Evolutionary conservation across 2,888 invertebrate genomes (phyloP).

Genomic region (Euzetes globulus): DNA sequence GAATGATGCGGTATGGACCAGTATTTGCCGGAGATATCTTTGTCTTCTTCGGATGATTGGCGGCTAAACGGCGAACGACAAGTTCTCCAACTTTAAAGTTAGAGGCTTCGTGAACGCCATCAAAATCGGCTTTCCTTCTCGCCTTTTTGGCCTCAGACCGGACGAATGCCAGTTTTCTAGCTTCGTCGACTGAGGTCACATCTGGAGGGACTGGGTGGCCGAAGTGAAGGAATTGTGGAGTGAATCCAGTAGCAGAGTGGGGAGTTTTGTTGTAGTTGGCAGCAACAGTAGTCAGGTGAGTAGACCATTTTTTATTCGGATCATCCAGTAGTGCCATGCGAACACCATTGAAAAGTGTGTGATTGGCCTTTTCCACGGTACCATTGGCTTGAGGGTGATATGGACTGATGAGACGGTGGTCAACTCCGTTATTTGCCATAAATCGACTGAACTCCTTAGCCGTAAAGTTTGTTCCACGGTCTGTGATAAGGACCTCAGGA

Average conservation of each 20-base stretch:
- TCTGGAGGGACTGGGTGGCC: not conserved
- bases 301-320: conserved; percentile 8
- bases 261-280: conserved; percentile 6
- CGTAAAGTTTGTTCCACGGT: conserved; percentile 10
- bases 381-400: not conserved
- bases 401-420: not conserved
- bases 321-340: not conserved
- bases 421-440: not conserved
- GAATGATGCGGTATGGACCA: not conserved
- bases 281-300: not conserved
- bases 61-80: not conserved
- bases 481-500: not conserved
- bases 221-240: conserved; percentile 11
- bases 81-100: not conserved
- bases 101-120: not conserved
- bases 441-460: not conserved
- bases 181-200: not conserved
- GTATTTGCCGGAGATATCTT: not conserved
- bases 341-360: not conserved
- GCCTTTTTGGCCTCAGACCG: not conserved
- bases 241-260: conserved; percentile 12
- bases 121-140: not conserved
- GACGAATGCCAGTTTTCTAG: not conserved
- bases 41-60: not conserved
- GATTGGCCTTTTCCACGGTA: not conserved